Evolutionary conservation across 2,888 invertebrate species (phyloP), one percentile per base, ranked within the genome.

Genomic region (Anthoptus insignis): DNA sequence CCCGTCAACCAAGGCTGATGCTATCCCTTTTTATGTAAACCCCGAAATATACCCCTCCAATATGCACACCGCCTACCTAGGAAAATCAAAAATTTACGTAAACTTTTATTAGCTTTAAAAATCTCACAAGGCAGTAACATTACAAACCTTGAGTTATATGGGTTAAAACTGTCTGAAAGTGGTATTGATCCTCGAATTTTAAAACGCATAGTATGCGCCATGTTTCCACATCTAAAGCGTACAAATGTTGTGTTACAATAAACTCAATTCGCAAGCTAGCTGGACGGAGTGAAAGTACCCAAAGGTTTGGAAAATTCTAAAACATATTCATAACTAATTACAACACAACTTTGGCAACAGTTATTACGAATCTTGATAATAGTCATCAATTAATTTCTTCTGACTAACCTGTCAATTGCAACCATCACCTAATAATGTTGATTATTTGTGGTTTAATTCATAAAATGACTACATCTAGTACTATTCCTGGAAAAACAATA

Each of bases 131-230:
- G 16, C 47, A 14, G 65, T 64, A 22, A 54, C 59, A 27, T 27
- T 59, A 29, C 65, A 72, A 29, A 64, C 67, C 5, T 57, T 72
- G 14, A 66, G 66, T 32, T n/a, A 59, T 66, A 13, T 72, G 72
- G 69, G 65, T 70, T 9, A 69, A 67, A 52, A 29, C 37, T 27
- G 56, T 61, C 34, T 73, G 64, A 64, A 14, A 66, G 70, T 45
- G 70, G 70, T 5, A 58, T 73, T 16, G 71, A 71, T 32, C 59
- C 3, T 56, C 58, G 1, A 45, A 22, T 6, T 69, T 70, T 16
- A 60, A 56, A 5, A 65, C 70, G 5, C 68, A 70, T 13, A 67
- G 66, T 47, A 71, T 67, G n/a, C 59, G 73, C 6, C 71, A 70
- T 34, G 73, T 69, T n/a, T 34, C 71, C 19, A 70, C 71, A 0